A percentile compares a stretch with the other conserved stretches of the same genome.
phyloP scores from a whole-genome alignment of 2,113 vertebrate genomes.

The Pituophis catenifer region DNA sequence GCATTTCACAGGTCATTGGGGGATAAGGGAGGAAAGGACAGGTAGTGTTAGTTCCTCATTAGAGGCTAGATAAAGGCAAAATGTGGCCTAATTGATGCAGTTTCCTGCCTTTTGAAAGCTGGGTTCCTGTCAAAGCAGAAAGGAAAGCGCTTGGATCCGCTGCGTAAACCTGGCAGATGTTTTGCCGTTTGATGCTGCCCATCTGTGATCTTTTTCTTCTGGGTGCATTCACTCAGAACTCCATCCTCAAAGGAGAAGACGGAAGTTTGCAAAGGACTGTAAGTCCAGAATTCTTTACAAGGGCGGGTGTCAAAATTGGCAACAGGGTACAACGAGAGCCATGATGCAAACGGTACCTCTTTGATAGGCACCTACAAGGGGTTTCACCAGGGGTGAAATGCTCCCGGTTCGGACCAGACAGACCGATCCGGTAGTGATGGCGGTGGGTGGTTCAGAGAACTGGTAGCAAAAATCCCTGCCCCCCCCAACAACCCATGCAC shows the following conservation, averaged over 20 bases:
- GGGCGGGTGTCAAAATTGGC: not conserved
- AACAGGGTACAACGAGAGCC: not conserved
- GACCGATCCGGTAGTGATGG: no score
- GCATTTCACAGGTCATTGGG: slow-evolving; percentile 55
- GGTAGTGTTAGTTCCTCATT: not conserved
- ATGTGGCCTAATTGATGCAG: not conserved
- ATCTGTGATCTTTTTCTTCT: not conserved
- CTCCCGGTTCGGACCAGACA: no score
- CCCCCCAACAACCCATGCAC: no score
- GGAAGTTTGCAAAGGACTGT: not conserved
- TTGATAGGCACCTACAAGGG: not conserved
- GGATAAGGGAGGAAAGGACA: not conserved
- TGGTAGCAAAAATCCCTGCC: no score
- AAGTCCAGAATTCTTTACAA: not conserved
- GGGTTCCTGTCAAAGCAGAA: not conserved
- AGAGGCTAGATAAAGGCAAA: not conserved
- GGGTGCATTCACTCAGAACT: not conserved
- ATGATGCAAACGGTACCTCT: not conserved
- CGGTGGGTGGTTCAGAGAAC: no score
- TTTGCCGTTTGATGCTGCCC: not conserved
- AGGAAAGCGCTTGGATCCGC: no score
- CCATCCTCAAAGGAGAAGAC: not conserved
- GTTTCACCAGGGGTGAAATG: not conserved
- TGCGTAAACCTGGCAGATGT: not conserved
- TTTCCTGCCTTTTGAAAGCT: accelerated